These are phyloP conservation scores for Siderastrea siderea DNA, from an alignment of 92 coral and sea anemone genomes.

Conservation along the genomic window DNA sequence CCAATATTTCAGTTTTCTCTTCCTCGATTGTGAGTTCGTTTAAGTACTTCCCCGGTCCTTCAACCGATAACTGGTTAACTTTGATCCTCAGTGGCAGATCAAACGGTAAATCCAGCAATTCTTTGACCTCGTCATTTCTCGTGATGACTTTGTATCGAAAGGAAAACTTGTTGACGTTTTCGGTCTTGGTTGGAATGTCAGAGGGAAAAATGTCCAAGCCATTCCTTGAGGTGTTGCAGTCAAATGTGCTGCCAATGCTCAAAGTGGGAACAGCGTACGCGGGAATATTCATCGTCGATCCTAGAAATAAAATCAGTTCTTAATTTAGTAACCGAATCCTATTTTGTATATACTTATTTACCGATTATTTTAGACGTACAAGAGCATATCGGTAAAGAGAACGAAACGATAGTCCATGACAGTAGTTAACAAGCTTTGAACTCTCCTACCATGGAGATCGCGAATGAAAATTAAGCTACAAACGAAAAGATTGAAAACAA, in stretches of 20 bases:
- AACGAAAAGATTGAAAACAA: too few species aligned
- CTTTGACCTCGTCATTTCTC: constrained; percentile 22
- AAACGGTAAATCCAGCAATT: constrained; percentile 43
- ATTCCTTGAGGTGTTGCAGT: background rate
- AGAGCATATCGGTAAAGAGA: background rate
- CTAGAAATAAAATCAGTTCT: background rate
- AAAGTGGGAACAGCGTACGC: background rate
- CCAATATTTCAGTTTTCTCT: constrained; percentile 21
- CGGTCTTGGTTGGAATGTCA: constrained; percentile 6
- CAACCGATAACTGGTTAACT: constrained; percentile 9
- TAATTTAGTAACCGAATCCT: background rate
- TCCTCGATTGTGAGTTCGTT: constrained; percentile 13
- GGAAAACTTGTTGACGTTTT: constrained; percentile 5
- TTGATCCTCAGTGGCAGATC: constrained; percentile 49
- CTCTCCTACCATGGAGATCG: too few species aligned
- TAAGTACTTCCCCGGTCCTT: constrained; percentile 50
- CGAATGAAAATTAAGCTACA: too few species aligned
- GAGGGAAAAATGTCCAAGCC: background rate
- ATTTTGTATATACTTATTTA: background rate
- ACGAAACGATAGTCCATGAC: background rate
- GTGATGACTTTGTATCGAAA: constrained; percentile 23
- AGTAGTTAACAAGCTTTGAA: too few species aligned
- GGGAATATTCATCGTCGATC: background rate
- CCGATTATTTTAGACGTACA: background rate
- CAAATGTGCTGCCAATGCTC: constrained; percentile 16